Percentiles rank a stretch among this genome's conserved stretches.
Evolutionary conservation across 2,113 vertebrate genomes (phyloP).

Genomic region (Antechinus stuartii): DNA sequence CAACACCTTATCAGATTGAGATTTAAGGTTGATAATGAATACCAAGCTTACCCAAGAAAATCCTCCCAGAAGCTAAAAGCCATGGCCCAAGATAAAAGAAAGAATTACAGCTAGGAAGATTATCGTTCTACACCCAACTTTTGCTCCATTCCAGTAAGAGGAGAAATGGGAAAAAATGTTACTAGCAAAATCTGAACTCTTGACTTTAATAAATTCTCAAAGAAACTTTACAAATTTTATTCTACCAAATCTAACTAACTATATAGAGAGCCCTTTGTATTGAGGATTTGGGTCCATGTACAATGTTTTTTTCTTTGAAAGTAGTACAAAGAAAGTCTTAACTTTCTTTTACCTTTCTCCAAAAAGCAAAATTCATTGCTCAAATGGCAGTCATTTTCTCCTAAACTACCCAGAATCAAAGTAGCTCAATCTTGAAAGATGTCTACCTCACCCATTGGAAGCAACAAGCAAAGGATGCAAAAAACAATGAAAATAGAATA

Average conservation of each 20-base stretch:
- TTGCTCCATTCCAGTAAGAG: neutral
- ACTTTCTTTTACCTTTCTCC: neutral
- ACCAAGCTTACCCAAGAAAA: neutral
- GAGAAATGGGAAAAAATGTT: neutral
- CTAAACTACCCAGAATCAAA: neutral
- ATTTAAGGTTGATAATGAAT: neutral
- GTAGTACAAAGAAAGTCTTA: neutral
- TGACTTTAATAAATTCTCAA: neutral
- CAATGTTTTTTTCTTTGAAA: neutral
- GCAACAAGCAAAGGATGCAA: neutral
- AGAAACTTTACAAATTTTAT: neutral
- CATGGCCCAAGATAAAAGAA: neutral
- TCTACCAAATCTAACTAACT: neutral
- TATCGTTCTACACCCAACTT: neutral
- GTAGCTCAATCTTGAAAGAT: neutral
- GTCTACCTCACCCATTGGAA: neutral
- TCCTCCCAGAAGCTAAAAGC: neutral
- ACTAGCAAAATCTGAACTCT: neutral
- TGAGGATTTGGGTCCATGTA: neutral
- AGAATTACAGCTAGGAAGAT: neutral
- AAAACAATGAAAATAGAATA: neutral
- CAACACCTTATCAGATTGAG: neutral
- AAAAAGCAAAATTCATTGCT: neutral
- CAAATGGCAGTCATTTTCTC: neutral
- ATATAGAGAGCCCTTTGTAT: neutral